phyloP scores from a whole-genome alignment of 2,113 vertebrate genomes.

The Tamias sibiricus region DNA sequence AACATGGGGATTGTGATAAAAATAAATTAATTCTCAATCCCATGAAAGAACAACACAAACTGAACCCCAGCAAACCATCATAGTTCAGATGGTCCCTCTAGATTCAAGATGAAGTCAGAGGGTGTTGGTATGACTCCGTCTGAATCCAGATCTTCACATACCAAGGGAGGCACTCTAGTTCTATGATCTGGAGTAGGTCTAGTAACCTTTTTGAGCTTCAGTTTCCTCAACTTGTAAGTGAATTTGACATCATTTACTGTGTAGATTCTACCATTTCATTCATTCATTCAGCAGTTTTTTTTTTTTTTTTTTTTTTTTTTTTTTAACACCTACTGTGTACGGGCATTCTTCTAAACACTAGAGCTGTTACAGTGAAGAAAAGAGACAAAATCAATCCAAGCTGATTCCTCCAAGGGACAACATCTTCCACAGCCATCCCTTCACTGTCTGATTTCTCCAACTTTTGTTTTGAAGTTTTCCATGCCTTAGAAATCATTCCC shows the following conservation, averaged over 20 bases:
- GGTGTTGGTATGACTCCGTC: neutral
- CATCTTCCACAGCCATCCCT: neutral
- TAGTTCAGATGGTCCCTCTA: neutral
- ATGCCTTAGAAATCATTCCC: neutral
- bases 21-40: neutral
- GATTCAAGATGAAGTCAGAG: neutral
- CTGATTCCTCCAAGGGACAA: neutral
- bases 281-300: neutral
- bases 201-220: neutral
- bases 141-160: neutral
- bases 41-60: neutral
- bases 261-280: neutral
- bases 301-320: conserved; percentile 16
- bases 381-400: neutral
- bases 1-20: neutral
- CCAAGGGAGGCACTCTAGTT: neutral
- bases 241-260: neutral
- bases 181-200: neutral
- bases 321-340: neutral
- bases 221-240: neutral
- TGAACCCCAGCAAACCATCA: neutral
- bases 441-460: neutral
- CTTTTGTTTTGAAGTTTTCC: neutral
- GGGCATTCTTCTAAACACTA: neutral
- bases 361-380: neutral